phyloP scores from a whole-genome alignment of 1,140 invertebrate genomes.

The Macrosteles quadrilineatus region DNA sequence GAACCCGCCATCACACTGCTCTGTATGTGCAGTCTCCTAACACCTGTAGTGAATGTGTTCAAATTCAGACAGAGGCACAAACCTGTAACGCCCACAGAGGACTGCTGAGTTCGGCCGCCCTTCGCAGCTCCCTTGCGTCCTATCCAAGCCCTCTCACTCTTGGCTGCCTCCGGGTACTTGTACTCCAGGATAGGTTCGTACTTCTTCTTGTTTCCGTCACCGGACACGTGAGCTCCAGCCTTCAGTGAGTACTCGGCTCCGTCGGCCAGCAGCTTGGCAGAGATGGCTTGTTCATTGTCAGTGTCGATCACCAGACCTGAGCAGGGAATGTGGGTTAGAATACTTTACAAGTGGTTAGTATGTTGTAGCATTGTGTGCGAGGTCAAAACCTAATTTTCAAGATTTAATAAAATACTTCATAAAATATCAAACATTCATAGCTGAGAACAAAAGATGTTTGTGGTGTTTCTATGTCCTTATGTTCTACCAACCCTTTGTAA shows the following conservation, averaged over 20 bases:
- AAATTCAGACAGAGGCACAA: not conserved
- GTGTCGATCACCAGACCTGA: constrained; percentile 53
- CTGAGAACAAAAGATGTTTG: too few relatives aligned
- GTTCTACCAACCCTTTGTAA: too few relatives aligned
- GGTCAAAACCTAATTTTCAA: not conserved
- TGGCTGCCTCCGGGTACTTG: constrained; percentile 54
- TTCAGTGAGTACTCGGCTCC: constrained; percentile 60
- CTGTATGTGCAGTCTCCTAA: too few relatives aligned
- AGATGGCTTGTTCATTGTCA: constrained; percentile 56
- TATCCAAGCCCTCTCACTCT: constrained; percentile 26
- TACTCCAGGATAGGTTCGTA: constrained; percentile 72
- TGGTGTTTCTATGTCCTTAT: too few relatives aligned
- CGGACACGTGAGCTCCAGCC: constrained; percentile 61
- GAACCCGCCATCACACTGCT: too few relatives aligned
- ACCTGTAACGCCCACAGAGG: constrained; percentile 25
- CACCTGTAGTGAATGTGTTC: too few relatives aligned
- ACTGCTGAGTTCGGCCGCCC: constrained; percentile 4
- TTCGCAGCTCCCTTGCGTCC: constrained; percentile 50
- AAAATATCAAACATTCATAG: too few relatives aligned
- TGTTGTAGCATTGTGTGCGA: not conserved
- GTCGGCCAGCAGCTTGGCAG: constrained; percentile 59
- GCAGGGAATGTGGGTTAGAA: too few relatives aligned
- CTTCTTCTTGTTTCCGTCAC: constrained; percentile 52
- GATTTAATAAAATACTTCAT: not conserved
- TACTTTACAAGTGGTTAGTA: not conserved